phyloP scores from a whole-genome alignment of 2,888 invertebrate species.

The Julus scandinavius region DNA sequence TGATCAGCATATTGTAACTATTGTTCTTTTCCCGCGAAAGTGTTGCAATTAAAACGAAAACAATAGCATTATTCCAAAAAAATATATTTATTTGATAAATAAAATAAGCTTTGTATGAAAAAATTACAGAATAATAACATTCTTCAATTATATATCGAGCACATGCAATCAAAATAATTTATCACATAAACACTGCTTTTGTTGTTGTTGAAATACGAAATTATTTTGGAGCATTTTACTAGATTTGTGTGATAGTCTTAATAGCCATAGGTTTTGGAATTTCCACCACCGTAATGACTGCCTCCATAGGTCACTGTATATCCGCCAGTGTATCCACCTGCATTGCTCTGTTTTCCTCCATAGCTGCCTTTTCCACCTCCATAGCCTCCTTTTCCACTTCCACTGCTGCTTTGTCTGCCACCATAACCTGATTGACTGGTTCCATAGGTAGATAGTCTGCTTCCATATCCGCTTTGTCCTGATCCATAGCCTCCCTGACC shows the following conservation, averaged over 20 bases:
- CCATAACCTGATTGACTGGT: neutral
- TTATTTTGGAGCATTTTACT: slow-evolving; percentile 8
- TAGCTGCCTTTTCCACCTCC: neutral
- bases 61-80: neutral
- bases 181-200: slow-evolving; percentile 9
- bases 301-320: slow-evolving; percentile 25
- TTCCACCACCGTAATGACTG: neutral
- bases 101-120: neutral
- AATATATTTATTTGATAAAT: neutral
- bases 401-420: neutral
- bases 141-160: neutral
- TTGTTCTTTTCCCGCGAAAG: no score
- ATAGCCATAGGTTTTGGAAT: neutral
- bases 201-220: neutral
- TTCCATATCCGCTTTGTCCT: neutral
- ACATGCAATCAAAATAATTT: neutral
- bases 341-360: neutral
- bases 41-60: neutral
- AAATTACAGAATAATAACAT: neutral
- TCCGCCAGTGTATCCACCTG: neutral
- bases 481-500: neutral
- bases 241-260: neutral
- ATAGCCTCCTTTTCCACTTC: neutral
- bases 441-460: neutral
- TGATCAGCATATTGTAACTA: no score